Percentiles rank a stretch among this genome's conserved stretches.
These are phyloP conservation scores for Drosophila melanosoma DNA, from an alignment of 2,888 invertebrate genomes.

Conservation along the genomic window DNA sequence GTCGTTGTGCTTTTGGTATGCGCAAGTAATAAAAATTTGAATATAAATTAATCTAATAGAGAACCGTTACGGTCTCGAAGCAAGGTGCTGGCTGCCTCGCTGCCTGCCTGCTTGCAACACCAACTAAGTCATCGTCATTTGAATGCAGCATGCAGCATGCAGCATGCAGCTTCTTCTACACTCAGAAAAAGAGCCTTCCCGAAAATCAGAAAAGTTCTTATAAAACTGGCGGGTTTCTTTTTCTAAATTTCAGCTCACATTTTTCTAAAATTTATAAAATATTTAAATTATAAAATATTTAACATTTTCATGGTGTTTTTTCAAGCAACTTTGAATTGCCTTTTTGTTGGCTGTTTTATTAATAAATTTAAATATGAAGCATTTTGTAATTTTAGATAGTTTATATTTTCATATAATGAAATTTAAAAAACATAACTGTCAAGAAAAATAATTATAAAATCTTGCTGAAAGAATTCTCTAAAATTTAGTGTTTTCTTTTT, in stretches of 20 bases:
- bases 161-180: conserved; percentile 47
- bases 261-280: background rate
- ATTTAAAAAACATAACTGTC: background rate
- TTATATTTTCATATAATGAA: background rate
- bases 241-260: background rate
- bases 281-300: background rate
- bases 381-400: background rate
- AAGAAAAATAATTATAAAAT: background rate
- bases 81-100: conserved; percentile 65
- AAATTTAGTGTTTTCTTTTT: background rate
- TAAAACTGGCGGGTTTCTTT: background rate
- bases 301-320: background rate
- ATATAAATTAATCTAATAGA: conserved; percentile 83
- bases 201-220: background rate
- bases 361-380: background rate
- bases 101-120: conserved; percentile 54
- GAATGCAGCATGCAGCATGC: conserved; percentile 61
- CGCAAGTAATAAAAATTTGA: conserved; percentile 83
- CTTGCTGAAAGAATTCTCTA: background rate
- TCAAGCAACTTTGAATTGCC: background rate
- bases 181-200: background rate
- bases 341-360: background rate
- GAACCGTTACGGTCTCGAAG: conserved; percentile 80
- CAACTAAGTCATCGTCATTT: conserved; percentile 76
- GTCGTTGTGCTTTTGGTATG: conserved; percentile 63